phyloP scores from a whole-genome alignment of 2,113 vertebrate genomes.

The Heterocephalus glaber region DNA sequence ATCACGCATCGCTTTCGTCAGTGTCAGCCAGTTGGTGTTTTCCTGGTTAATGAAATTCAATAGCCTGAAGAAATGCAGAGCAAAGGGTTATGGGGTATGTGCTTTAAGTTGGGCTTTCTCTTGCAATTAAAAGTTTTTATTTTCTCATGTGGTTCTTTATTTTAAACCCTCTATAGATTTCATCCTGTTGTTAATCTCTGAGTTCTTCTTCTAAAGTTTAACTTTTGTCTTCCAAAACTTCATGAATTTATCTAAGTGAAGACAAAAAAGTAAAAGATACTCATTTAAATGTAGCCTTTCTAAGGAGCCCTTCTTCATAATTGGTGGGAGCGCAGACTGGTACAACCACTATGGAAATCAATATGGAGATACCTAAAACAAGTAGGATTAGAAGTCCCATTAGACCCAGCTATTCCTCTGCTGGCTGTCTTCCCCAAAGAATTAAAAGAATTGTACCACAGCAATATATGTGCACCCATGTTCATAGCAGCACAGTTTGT shows the following conservation, averaged over 20 bases:
- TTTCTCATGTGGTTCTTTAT: background rate
- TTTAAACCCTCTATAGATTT: background rate
- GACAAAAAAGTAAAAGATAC: background rate
- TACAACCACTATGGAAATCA: too few species aligned
- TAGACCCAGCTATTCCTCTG: too few species aligned
- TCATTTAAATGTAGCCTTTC: background rate
- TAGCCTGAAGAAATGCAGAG: background rate
- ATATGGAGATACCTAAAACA: too few species aligned
- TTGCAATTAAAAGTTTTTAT: background rate
- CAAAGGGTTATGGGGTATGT: background rate
- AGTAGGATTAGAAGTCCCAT: too few species aligned
- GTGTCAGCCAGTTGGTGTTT: background rate
- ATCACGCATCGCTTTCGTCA: background rate
- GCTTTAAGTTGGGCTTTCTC: background rate
- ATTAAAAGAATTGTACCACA: too few species aligned
- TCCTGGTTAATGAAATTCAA: background rate
- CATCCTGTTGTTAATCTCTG: background rate
- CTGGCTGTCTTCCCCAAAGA: too few species aligned
- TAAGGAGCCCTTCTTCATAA: too few species aligned
- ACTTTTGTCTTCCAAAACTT: constrained; percentile 8
- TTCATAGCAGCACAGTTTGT: too few species aligned
- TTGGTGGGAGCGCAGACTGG: too few species aligned
- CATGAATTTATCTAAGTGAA: constrained; percentile 15
- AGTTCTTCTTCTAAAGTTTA: constrained; percentile 18
- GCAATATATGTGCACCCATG: too few species aligned